These are phyloP conservation scores for Cebidichthys violaceus DNA, from an alignment of 2,113 vertebrate genomes.

Conservation along the genomic window DNA sequence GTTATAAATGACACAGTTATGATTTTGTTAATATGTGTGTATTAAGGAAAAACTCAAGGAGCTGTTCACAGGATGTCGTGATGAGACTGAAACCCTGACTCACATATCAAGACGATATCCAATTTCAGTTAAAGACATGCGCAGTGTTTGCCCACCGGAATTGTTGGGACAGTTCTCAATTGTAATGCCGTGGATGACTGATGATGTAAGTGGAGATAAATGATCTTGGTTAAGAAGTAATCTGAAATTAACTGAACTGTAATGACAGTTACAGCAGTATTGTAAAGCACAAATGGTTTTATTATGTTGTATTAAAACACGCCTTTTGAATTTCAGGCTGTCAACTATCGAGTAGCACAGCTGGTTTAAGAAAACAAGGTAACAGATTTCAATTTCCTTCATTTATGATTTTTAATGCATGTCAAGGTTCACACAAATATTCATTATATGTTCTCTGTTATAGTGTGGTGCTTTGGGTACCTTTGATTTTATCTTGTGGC, in stretches of 20 bases:
- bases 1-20: neutral
- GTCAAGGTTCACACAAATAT: no score
- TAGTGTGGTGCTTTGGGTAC: constrained; percentile 2
- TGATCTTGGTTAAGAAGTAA: no score
- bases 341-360: no score
- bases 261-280: no score
- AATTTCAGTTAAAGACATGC: constrained; percentile 10
- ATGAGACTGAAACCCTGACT: neutral
- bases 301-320: no score
- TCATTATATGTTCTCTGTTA: neutral
- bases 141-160: constrained; percentile 13
- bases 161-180: neutral
- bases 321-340: no score
- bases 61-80: neutral
- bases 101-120: neutral
- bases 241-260: neutral
- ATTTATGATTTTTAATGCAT: no score
- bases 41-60: constrained; percentile 17
- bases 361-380: no score
- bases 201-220: constrained; percentile 19
- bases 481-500: constrained; percentile 31
- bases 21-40: neutral
- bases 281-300: no score
- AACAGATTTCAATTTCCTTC: no score
- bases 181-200: constrained; percentile 9